Evolutionary conservation across 1,140 invertebrate genomes (phyloP).

Genomic region (Aphis craccivora): DNA sequence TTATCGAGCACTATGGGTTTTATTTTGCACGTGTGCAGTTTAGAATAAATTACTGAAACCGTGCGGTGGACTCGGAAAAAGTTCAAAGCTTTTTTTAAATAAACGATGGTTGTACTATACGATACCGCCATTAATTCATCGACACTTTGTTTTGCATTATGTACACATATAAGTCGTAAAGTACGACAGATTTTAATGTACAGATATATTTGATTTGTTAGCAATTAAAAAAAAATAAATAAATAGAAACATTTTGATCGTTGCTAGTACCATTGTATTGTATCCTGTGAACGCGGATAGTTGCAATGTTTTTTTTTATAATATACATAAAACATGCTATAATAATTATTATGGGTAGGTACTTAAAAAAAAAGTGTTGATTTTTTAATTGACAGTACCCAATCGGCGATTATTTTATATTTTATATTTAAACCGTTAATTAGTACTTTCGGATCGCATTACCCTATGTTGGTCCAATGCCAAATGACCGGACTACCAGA

Average conservation of each 20-base stretch:
- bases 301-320: too few relatives aligned
- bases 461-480: background rate
- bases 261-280: background rate
- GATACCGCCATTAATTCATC: too few relatives aligned
- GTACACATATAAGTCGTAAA: too few relatives aligned
- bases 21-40: background rate
- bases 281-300: too few relatives aligned
- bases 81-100: background rate
- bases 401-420: slow-evolving; percentile 11
- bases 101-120: background rate
- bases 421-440: background rate
- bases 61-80: background rate
- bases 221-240: too few relatives aligned
- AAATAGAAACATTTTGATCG: background rate
- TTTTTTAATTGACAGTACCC: background rate
- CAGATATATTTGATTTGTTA: background rate
- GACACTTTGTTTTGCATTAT: background rate
- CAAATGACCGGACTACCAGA: background rate
- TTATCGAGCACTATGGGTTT: background rate
- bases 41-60: background rate
- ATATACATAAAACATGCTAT: background rate
- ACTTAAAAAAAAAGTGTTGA: background rate
- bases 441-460: background rate
- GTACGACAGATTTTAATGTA: background rate
- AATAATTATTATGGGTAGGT: background rate